Evolutionary conservation across 2,888 invertebrate species (phyloP), one percentile per base, ranked within the genome.

Genomic region (Punctoribates punctum): DNA sequence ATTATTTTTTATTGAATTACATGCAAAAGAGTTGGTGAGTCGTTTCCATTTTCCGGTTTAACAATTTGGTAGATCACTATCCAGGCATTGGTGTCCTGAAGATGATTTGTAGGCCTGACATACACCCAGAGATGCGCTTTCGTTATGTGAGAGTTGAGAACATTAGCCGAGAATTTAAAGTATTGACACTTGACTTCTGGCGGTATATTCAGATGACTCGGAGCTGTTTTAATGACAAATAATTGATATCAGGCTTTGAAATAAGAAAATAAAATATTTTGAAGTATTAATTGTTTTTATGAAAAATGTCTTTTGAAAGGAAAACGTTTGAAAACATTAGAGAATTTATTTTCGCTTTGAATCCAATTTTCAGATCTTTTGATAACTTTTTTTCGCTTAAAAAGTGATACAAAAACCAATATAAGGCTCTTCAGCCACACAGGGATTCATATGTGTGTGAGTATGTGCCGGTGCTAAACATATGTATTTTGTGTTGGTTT

Each of bases 121-220:
- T 89, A 90, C 27, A 91, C 83, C 84, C 88, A 90, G n/a, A 92
- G 86, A 78, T 89, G 87, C 0, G 91, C 90, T 79, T 88, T 88
- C 78, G 87, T 86, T 17, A 91, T 88, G 80, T 89, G 88, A 70
- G 77, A 72, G 82, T 89, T 90, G 82, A 89, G 86, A 74, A 90
- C 87, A 82, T 88, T 89, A 81, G 89, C 89, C 73, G 90, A 88
- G 83, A 91, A 89, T 79, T 87, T 87, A 85, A 91, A 91, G 85
- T 89, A 89, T 79, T 90, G 87, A 79, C 90, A 87, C 82, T 89
- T 89, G 79, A 89, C 86, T 75, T 88, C 89, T 80, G 88, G 88
- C 85, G 88, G 88, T 81, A 88, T 87, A 81, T 89, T 89, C 83
- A 90, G 88, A 80, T 89, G 85, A 82, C 88, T 86, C 73, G 88